These are phyloP conservation scores for Hypocryptadius cinnamomeus DNA, from an alignment of 2,113 vertebrate species.

Conservation along the genomic window DNA sequence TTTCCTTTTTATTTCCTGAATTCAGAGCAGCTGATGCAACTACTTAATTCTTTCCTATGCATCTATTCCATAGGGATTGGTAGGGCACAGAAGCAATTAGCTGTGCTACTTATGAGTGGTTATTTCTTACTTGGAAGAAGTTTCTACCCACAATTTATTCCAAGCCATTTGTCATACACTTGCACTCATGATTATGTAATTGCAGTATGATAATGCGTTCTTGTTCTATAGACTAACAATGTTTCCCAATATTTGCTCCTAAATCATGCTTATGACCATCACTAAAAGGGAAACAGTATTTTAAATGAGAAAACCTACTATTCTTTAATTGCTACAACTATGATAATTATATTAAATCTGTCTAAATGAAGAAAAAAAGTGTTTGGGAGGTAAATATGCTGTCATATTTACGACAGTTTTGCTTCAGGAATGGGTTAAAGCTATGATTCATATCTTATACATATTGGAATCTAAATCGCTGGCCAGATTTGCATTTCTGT, in stretches of 20 bases:
- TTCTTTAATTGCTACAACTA: background rate
- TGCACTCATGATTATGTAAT: background rate
- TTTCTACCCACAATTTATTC: slow-evolving; percentile 14
- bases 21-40: background rate
- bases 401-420: background rate
- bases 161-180: background rate
- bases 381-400: background rate
- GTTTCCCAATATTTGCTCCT: background rate
- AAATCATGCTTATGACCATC: background rate
- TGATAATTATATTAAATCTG: background rate
- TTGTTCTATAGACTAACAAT: background rate
- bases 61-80: background rate
- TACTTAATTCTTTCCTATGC: background rate
- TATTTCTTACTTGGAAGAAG: slow-evolving; percentile 26
- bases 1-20: background rate
- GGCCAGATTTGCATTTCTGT: background rate
- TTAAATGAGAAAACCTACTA: background rate
- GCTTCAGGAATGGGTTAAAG: background rate
- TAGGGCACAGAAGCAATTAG: slow-evolving; percentile 1
- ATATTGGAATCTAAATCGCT: background rate
- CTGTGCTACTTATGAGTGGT: background rate
- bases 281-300: background rate
- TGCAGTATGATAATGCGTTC: background rate
- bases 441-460: background rate
- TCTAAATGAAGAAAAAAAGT: background rate